These are phyloP conservation scores for Columba janthina DNA, from an alignment of 2,113 vertebrate genomes.

Conservation along the genomic window DNA sequence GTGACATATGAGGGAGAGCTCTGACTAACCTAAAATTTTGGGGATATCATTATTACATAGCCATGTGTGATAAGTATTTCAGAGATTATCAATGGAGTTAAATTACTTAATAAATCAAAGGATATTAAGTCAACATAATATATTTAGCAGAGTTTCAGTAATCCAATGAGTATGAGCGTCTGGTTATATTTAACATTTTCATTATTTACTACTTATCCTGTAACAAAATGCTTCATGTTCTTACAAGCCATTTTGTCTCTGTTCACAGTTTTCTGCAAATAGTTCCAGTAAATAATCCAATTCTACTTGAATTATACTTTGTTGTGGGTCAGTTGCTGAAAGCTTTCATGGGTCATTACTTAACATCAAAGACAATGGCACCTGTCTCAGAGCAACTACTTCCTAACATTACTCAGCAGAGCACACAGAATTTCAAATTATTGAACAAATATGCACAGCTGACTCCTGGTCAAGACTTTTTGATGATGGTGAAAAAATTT, in stretches of 20 bases:
- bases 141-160: neutral
- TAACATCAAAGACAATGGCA: neutral
- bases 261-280: neutral
- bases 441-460: neutral
- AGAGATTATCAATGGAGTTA: neutral
- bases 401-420: neutral
- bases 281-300: neutral
- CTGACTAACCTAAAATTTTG: neutral
- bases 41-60: neutral
- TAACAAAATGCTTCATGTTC: neutral
- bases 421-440: neutral
- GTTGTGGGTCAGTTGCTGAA: neutral
- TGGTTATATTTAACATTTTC: neutral
- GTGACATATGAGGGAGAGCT: neutral
- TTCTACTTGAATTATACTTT: neutral
- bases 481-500: neutral
- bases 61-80: neutral
- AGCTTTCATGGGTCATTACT: neutral
- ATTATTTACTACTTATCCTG: neutral
- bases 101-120: neutral
- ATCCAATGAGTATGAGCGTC: neutral
- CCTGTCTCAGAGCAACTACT: neutral
- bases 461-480: neutral
- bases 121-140: neutral
- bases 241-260: neutral